Base-by-base conservation (phyloP, 2,888 invertebrate genomes). In the Morpho deidamia region DNA sequence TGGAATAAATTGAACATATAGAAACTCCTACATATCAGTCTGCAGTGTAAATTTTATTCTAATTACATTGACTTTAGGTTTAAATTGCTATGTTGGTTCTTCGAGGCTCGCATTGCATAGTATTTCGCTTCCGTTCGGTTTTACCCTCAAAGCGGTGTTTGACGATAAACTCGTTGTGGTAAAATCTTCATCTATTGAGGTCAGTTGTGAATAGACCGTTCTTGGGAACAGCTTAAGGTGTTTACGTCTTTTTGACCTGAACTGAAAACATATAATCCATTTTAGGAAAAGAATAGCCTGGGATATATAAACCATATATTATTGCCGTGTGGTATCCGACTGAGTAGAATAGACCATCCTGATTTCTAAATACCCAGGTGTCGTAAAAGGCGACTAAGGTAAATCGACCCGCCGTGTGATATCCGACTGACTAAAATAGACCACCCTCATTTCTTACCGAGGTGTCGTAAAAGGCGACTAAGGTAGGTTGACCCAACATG, bases 21-120 rank as follows among this genome's bases (percentile, higher is more conserved):
- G 72, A 78, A 81, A 76, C 78, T 66, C 77, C 82, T 86, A 88
- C 74, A 74, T 82, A 84, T 88, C 88, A 88, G 88, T 88, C 88
- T 85, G 87, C 81, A 72, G 78, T 83, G 76, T 83, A 80, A 78
- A 74, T 73, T 81, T 49, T 76, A 76, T 68, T 71, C 77, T 81
- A 81, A 72, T 74, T 67, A 67, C 72, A 76, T 78, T 72, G 72
- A 77, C 69, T 59, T 70, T 74, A 60, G 57, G 60, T 71, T 69
- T 61, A 72, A 74, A 71, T 81, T 77, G 74, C 81, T 87, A 87
- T 74, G 85, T 85, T 73, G 82, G 83, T 78, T 87, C 87, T 70
- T 83, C 85, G 39, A 76, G 69, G 68, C 74, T 70, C 60, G 68
- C 72, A 62, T 70, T 69, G 14, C 53, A 41, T 40, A 52, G 34